Base-by-base conservation (phyloP, 2,113 vertebrate species). In the Perca fluviatilis region DNA sequence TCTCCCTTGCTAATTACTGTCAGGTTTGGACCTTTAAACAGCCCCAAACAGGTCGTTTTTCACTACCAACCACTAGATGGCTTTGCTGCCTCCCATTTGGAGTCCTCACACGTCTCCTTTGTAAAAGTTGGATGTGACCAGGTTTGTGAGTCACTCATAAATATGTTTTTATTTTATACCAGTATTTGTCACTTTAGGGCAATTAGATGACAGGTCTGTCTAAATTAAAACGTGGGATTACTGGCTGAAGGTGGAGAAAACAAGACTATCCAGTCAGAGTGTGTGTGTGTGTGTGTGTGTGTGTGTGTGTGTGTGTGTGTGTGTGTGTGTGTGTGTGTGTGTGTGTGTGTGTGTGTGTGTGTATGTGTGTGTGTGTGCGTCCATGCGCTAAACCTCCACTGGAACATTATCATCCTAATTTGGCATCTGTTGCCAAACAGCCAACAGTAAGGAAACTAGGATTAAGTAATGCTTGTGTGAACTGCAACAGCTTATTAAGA, bases 41-140 rank as follows among this genome's bases (percentile, higher is more conserved):
- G 33, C 33, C 33, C 5, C 33, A 0, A 43, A 2, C 63, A 47
- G 6, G 19, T 18, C 64, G 6, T 10, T 40, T 63, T 18, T 27
- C 27, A n/a, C 15, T 15, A 1, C 25, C 10, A 49, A 33, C 82
- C 88, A 70, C 86, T 69, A 84, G 86, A 68, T 84, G 80, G 72
- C 62, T 43, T 27, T 36, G 49, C 50, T 84, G 71, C 27, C 19
- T 23, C 54, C 53, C 0, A 77, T 89, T 53, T 68, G 4, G 4
- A 82, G 27, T 21, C 74, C 14, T 18, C 16, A 18, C 62, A 60
- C 47, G 27, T 74, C 16, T 58, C 14, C 3, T 0, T 60, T 15
- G 9, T 18, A 7, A 62, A 27, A 46, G 63, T 1, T 36, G 33
- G 6, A 62, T 46, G 23, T 25, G 47, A 6, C 5, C 12, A 2